Conservation (phyloP, 2,888 invertebrate genomes). For the Andrena bicolor region DNA sequence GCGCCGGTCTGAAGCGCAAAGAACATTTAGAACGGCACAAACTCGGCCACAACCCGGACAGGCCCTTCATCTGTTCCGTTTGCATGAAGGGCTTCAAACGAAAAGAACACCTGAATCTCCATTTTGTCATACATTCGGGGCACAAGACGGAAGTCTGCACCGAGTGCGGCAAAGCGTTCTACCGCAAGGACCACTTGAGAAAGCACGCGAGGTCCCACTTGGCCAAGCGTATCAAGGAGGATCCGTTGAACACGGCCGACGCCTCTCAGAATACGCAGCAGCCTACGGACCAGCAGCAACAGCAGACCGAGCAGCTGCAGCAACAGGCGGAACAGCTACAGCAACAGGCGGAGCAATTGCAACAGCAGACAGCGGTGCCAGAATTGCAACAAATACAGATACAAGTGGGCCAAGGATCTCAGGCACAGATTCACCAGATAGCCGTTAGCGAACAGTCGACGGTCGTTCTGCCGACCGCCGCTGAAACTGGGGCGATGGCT, state of each 20-base stretch:
- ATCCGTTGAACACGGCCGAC: slow-evolving; percentile 82
- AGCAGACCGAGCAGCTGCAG: slow-evolving; percentile 72
- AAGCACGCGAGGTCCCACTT: slow-evolving; percentile 93
- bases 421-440: slow-evolving; percentile 84
- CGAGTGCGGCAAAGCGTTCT: slow-evolving; percentile 92
- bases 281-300: slow-evolving; percentile 80
- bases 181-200: slow-evolving; percentile 92
- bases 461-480: slow-evolving; percentile 86
- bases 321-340: slow-evolving; percentile 81
- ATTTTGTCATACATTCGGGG: slow-evolving; percentile 94
- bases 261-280: slow-evolving; percentile 84
- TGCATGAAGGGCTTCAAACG: slow-evolving; percentile 93
- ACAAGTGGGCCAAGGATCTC: slow-evolving; percentile 83
- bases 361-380: slow-evolving; percentile 71
- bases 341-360: slow-evolving; percentile 80
- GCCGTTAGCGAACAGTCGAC: slow-evolving; percentile 84
- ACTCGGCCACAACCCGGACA: slow-evolving; percentile 92
- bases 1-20: slow-evolving; percentile 91
- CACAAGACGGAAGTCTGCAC: slow-evolving; percentile 93
- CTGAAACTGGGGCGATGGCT: slow-evolving; percentile 85
- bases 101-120: slow-evolving; percentile 93
- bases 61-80: slow-evolving; percentile 92
- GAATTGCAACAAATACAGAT: slow-evolving; percentile 75
- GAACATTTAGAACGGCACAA: slow-evolving; percentile 93
- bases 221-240: slow-evolving; percentile 91